Conservation (phyloP, 2,888 invertebrate species). For the Drosophila pullipes region DNA sequence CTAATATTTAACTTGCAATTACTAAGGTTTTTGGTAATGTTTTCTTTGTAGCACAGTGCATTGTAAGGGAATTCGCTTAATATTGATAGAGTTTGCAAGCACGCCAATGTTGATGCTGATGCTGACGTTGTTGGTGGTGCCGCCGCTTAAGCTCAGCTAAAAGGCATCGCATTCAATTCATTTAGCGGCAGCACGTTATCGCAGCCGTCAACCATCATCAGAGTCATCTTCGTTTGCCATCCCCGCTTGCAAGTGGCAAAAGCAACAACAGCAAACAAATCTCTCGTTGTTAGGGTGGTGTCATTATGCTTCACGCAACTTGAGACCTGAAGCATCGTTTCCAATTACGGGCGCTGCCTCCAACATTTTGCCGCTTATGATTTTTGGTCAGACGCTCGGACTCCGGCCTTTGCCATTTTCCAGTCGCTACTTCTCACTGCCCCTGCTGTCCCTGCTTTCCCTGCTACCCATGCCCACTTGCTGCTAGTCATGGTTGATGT, state of each 20-base stretch:
- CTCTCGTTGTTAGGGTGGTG: conserved; percentile 29
- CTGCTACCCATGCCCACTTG: not conserved
- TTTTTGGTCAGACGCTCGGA: conserved; percentile 57
- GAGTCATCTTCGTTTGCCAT: conserved; percentile 45
- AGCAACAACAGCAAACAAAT: conserved; percentile 36
- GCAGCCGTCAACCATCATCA: conserved; percentile 52
- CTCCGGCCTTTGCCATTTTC: conserved; percentile 13
- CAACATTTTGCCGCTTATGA: conserved; percentile 62
- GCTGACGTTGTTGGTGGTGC: conserved; percentile 27
- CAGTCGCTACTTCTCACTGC: not conserved
- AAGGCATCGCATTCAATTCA: conserved; percentile 75
- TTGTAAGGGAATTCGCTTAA: conserved; percentile 24
- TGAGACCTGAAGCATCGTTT: conserved; percentile 73
- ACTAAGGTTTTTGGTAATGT: not conserved
- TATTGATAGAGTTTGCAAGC: conserved; percentile 17
- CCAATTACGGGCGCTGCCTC: conserved; percentile 65
- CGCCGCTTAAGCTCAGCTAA: conserved; percentile 67
- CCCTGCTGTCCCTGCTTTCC: too few relatives aligned
- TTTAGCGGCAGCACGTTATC: conserved; percentile 67
- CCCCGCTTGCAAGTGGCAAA: conserved; percentile 17
- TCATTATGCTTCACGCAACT: conserved; percentile 69
- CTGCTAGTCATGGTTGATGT: conserved; percentile 51
- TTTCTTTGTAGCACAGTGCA: conserved; percentile 40
- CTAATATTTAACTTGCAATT: not conserved
- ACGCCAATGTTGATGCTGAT: conserved; percentile 16